Percentiles rank a stretch among this genome's conserved stretches.
phyloP scores from a whole-genome alignment of 2,113 vertebrate genomes.

The Rousettus leschenaultii region DNA sequence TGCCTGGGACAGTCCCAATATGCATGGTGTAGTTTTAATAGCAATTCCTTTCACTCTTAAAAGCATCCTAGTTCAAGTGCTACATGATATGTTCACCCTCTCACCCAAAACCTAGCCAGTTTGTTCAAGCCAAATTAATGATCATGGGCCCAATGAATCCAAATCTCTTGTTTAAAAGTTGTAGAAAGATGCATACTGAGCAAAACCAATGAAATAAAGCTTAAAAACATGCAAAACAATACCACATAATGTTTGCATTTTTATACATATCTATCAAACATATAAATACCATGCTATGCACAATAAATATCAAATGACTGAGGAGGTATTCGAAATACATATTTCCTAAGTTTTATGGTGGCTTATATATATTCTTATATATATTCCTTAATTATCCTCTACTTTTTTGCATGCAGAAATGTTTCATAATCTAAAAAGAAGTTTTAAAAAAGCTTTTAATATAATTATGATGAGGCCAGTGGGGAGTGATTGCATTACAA shows the following conservation, averaged over 20 bases:
- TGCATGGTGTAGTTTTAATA: neutral
- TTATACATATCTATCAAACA: neutral
- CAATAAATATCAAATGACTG: neutral
- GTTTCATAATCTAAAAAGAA: neutral
- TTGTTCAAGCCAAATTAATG: neutral
- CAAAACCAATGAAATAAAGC: neutral
- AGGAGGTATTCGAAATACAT: neutral
- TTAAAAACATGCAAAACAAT: neutral
- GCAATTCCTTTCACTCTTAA: neutral
- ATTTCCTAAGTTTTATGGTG: neutral
- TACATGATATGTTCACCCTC: neutral
- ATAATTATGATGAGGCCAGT: neutral
- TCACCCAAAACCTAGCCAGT: neutral
- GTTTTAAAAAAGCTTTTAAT: neutral
- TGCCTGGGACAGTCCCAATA: neutral
- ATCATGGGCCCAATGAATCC: neutral
- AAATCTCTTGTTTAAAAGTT: neutral
- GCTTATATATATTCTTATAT: neutral
- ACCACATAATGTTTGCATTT: neutral
- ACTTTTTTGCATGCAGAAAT: neutral
- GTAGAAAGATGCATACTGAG: neutral
- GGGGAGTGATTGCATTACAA: neutral
- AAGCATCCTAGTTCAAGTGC: neutral
- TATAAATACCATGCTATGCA: neutral
- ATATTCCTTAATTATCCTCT: neutral